Evolutionary conservation across 2,888 invertebrate genomes (phyloP), one percentile per base, ranked within the genome.

Genomic region (Sinelater perroti): DNA sequence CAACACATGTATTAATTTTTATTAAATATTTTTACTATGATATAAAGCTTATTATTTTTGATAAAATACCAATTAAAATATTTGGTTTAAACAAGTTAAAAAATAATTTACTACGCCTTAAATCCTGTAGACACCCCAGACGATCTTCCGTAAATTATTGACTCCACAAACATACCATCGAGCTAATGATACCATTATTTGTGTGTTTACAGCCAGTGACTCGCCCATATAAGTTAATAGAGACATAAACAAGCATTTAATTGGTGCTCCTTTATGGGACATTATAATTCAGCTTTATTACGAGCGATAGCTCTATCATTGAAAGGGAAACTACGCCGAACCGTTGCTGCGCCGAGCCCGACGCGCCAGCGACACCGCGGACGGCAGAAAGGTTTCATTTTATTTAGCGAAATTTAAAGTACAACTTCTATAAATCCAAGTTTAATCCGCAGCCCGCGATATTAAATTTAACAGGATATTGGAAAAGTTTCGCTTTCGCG

Each of bases 391-490:
- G 5, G 4, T 24, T 24, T 6, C 4, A 24, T 7, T 24, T 24
- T 6, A 24, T 10, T 10, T 26, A 26, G 2, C 2, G 26, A 10
- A 26, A 26, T 26, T 26, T 26, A 26, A 26, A 4, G 7, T 24
- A 4, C 4, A 24, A 24, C 24, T 24, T 24, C 40, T 30, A 44
- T 44, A 44, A 44, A 44, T 44, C 30, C 3, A 18, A 44, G 28
- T 28, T 44, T 44, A 44, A 44, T 30, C 30, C 16, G n/a, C 8
- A 17, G 30, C 30, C 28, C 30, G 21, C 51, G 30, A 40, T 51
- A 51, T 51, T 51, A 51, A 51, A 51, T 51, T 51, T 18, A 51
- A 51, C 51, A 51, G 51, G 51, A 51, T 51, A 51, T 51, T 51
- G 51, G 40, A 51, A 51, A 51, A 51, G 51, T 51, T 51, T 49